Evolutionary conservation across 2,888 invertebrate species (phyloP).

Genomic region (Conchocele bisecta): DNA sequence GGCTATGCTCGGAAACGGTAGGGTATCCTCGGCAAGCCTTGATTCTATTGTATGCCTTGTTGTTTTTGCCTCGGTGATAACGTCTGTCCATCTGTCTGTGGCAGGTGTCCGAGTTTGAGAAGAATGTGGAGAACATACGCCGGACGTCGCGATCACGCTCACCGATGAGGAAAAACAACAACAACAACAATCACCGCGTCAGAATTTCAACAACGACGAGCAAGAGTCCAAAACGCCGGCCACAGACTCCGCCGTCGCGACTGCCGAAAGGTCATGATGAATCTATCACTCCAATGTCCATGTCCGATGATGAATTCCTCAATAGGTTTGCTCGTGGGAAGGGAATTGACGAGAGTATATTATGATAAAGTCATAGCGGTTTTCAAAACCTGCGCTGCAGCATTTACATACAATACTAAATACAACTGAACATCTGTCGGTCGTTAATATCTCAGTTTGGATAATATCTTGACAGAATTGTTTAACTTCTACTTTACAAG

Average conservation of each 20-base stretch:
- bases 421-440: too few relatives aligned
- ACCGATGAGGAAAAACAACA: constrained; percentile 33
- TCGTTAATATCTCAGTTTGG: too few relatives aligned
- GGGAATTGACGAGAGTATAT: constrained; percentile 19
- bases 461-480: too few relatives aligned
- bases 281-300: constrained; percentile 66
- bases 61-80: too few relatives aligned
- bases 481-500: too few relatives aligned
- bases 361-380: neutral
- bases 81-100: too few relatives aligned
- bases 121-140: constrained; percentile 59
- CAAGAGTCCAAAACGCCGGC: constrained; percentile 44
- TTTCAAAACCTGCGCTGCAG: too few relatives aligned
- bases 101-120: constrained; percentile 64
- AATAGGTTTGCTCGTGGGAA: constrained; percentile 57
- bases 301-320: constrained; percentile 71
- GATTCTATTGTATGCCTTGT: too few relatives aligned
- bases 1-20: too few relatives aligned
- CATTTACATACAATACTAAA: too few relatives aligned
- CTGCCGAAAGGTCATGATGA: constrained; percentile 56
- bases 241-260: constrained; percentile 56
- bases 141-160: constrained; percentile 45
- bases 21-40: too few relatives aligned
- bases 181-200: constrained; percentile 10
- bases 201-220: constrained; percentile 17